Base-by-base conservation (phyloP, 2,113 vertebrate genomes). In the Percina caprodes region DNA sequence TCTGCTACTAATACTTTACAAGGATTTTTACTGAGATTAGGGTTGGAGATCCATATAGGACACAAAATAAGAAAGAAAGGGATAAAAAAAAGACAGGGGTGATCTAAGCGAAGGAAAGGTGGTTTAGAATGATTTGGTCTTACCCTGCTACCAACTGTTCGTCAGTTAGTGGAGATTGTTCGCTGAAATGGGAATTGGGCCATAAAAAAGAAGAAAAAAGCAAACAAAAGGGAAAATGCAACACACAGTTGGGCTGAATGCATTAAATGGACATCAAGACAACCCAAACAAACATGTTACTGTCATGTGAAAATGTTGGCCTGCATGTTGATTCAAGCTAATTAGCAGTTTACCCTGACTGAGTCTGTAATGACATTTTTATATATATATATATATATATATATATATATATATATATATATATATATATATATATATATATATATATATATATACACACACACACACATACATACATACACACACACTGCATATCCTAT, bases 81-180 rank as follows among this genome's bases (percentile, higher is more conserved):
- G 81, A 69, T 79, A 72, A 85, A 63, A 88, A 80, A 91, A 94
- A 91, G 83, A 90, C 86, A 94, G 84, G 92, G 84, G 87, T 94
- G 95, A 94, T 96, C 92, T 94, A 95, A 95, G 95, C 90, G 94
- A 82, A 93, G 93, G 91, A 91, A 91, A 93, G 77, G 92, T 95
- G 95, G 86, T 94, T 95, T 88, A 94, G 94, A 96, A 95, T 70
- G 3, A 85, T 94, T 94, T 90, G 86, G 85, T 96, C 98, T 99
- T 98, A 98, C 97, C 97, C 97, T 75, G 96, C 95, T 96, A 98
- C 97, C 96, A 97, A 97, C 94, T 97, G 96, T 96, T 97, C 96
- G 92, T 97, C 96, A 94, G 95, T 97, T 96, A 96, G 94, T 95
- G 96, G 95, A 96, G 96, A 95, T 91, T 96, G 96, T 91, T 98